phyloP scores from a whole-genome alignment of 2,113 vertebrate genomes.

The Urocitellus parryii region DNA sequence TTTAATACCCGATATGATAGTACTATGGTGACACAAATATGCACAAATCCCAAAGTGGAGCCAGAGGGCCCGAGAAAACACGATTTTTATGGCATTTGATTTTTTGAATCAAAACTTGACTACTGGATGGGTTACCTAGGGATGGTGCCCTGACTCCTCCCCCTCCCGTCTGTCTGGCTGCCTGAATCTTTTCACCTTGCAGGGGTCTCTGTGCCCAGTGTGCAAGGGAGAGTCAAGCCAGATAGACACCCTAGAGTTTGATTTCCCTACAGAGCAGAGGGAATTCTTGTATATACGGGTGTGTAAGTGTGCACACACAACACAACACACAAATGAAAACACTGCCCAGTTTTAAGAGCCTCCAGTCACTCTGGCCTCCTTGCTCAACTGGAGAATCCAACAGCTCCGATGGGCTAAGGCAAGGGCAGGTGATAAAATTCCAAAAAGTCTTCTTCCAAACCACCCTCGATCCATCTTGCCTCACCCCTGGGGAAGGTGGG shows the following conservation, averaged over 20 bases:
- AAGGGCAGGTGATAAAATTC: rapidly evolving
- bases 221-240: not conserved
- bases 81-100: not conserved
- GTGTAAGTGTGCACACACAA: rapidly evolving
- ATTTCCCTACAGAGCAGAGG: not conserved
- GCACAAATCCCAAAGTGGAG: not conserved
- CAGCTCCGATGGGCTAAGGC: not conserved
- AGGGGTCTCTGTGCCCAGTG: rapidly evolving
- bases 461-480: rapidly evolving
- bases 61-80: conserved; percentile 35
- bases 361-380: not conserved
- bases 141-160: not conserved
- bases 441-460: not conserved
- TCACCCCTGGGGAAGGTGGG: not conserved
- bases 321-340: not conserved
- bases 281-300: rapidly evolving
- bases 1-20: rapidly evolving
- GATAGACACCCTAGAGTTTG: too few relatives aligned
- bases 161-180: not conserved
- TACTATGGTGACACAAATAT: conserved; percentile 12
- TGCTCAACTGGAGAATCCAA: too few relatives aligned
- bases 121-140: rapidly evolving
- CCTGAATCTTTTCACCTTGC: not conserved
- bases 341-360: not conserved
- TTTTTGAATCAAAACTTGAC: not conserved